Percentiles rank a stretch among this genome's conserved stretches.
Conservation (phyloP, 2,797 vertebrate species). For the Buphagus erythrorhynchus region DNA sequence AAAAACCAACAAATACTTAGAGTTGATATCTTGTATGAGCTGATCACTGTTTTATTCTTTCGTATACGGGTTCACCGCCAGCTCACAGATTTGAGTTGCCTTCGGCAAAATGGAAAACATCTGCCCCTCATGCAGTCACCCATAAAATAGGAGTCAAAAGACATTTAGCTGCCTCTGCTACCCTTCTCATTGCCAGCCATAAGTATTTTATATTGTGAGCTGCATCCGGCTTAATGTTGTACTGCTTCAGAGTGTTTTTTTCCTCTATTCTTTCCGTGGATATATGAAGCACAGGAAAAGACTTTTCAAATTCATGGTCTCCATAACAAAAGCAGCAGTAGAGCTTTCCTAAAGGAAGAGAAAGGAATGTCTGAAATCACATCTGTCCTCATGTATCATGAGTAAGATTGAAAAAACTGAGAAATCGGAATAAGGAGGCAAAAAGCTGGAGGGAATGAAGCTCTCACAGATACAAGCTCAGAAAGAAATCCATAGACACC, state of each 20-base stretch:
- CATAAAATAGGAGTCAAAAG: constrained; percentile 14
- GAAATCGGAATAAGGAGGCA: not conserved
- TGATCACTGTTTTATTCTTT: not conserved
- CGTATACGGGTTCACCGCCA: accelerated
- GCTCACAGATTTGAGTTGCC: not conserved
- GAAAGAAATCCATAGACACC: not conserved
- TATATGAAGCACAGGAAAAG: not conserved
- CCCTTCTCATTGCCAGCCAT: not conserved
- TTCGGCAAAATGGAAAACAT: not conserved
- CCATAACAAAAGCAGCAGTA: not conserved
- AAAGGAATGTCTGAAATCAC: not conserved
- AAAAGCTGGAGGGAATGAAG: not conserved
- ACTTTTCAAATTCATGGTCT: not conserved
- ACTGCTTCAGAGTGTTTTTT: not conserved
- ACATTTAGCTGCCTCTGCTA: not conserved
- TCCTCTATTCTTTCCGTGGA: not conserved
- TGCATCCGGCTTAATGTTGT: not conserved
- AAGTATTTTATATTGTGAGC: not conserved
- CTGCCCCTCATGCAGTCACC: not conserved
- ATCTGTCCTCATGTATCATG: not conserved
- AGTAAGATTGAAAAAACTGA: not conserved
- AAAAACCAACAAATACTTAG: not conserved
- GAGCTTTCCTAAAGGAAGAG: not conserved
- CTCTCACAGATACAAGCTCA: not conserved
- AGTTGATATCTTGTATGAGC: not conserved